Base-by-base conservation (phyloP, 2,797 vertebrate genomes). In the Schizothorax lantsangensis region DNA sequence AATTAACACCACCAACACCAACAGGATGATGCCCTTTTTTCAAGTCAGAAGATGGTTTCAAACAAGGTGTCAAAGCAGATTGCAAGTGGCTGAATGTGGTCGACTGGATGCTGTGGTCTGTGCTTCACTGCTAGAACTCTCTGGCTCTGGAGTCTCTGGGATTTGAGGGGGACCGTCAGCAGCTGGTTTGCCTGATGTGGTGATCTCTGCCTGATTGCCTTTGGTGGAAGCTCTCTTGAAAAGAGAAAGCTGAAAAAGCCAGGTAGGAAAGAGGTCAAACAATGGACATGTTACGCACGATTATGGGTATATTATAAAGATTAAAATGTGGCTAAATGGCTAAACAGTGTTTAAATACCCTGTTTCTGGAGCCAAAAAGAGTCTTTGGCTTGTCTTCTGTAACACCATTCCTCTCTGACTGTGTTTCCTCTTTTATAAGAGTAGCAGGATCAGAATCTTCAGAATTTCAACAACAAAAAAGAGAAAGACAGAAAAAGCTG, bases 1-100 rank as follows among this genome's bases (percentile, higher is more conserved):
- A 14, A 52, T 38, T 54, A 33, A 36, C 57, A 73, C 43, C 30
- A 49, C 9, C 40, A 62, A 59, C 54, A 72, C 43, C 26, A 66
- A 19, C 43, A 40, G 15, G 26, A 77, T 49, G 72, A 21, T 19
- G 72, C 8, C 6, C 21, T 21, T n/a, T 73, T 82, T 43, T 7
- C 17, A 59, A 7, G 19, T 43, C 69, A 62, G 54, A 75, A 74
- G 33, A 40, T 52, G 21, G 8, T 54, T 66, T 23, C 15, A 47
- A 84, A 43, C 33, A 6, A 45, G n/a, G 33, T 47, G 7, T 96
- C 89, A 99, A 59, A 99, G 94, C 78, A 99, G 11, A 68, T 73
- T 26, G 90, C 97, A 98, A 10, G 95, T 95, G 81, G 96, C 95
- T 6, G 95, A 96, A 91, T 91, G 96, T 17, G 94, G 92, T 43